phyloP scores from a whole-genome alignment of 92 coral and sea anemone genomes.

The Porites divaricata region DNA sequence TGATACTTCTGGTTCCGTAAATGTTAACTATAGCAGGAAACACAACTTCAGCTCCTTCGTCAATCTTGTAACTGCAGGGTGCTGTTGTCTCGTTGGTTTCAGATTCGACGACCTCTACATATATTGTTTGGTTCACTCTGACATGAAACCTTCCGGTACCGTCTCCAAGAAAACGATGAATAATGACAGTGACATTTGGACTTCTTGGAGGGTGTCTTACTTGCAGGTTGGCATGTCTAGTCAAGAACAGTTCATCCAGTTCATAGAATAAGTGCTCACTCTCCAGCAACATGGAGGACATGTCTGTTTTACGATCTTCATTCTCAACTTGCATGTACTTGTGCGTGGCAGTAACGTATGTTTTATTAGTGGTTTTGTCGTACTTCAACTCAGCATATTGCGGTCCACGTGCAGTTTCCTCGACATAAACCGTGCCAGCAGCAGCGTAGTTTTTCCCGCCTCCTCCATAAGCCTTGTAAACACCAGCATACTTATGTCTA shows the following conservation, averaged over 20 bases:
- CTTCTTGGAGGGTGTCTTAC: constrained; percentile 88
- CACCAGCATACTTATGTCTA: constrained; percentile 88
- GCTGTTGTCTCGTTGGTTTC: constrained; percentile 92
- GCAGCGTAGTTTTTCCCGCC: constrained; percentile 83
- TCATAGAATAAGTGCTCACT: constrained; percentile 82
- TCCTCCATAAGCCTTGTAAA: constrained; percentile 89
- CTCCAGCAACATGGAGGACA: constrained; percentile 85
- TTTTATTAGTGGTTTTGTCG: constrained; percentile 79
- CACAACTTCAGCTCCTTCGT: constrained; percentile 93
- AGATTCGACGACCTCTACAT: constrained; percentile 95
- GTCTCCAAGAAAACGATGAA: constrained; percentile 95
- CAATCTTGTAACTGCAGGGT: constrained; percentile 97
- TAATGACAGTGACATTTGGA: constrained; percentile 88
- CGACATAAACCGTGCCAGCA: constrained; percentile 96
- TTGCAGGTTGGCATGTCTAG: constrained; percentile 88
- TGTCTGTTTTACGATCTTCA: constrained; percentile 78
- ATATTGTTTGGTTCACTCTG: constrained; percentile 88
- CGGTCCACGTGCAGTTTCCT: constrained; percentile 98
- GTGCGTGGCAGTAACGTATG: constrained; percentile 74
- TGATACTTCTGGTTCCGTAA: constrained; percentile 87
- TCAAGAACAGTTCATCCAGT: constrained; percentile 87
- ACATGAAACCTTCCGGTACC: constrained; percentile 95
- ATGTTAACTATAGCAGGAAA: constrained; percentile 88
- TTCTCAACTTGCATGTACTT: constrained; percentile 89
- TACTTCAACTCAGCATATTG: constrained; percentile 97